These are phyloP conservation scores for Proales similis DNA, from an alignment of 1,140 invertebrate genomes.

Conservation along the genomic window DNA sequence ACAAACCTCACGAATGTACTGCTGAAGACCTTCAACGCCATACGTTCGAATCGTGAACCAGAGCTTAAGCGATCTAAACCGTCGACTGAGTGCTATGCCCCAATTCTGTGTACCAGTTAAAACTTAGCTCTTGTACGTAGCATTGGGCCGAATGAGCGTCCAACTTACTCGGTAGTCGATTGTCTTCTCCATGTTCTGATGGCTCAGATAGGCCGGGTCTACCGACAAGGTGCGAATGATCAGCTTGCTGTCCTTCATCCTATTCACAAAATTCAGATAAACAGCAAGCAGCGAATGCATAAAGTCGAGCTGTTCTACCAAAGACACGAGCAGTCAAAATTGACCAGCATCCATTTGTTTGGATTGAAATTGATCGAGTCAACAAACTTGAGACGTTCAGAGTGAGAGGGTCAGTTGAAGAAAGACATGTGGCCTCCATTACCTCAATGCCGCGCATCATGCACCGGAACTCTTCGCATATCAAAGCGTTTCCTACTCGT, in stretches of 20 bases:
- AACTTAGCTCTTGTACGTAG: not conserved
- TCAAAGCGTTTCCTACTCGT: too few relatives aligned
- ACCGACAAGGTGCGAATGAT: conserved; percentile 87
- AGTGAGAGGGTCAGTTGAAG: not conserved
- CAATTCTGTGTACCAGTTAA: conserved; percentile 61
- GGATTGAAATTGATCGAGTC: conserved; percentile 92
- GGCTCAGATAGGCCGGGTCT: conserved; percentile 94
- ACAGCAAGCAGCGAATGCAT: not conserved
- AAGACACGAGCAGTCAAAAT: conserved; percentile 76
- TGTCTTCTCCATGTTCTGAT: conserved; percentile 79
- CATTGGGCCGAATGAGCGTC: not conserved
- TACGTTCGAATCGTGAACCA: conserved; percentile 94
- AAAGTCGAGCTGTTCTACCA: conserved; percentile 32
- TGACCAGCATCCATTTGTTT: conserved; percentile 90
- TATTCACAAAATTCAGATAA: conserved; percentile 9
- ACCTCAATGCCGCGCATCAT: conserved; percentile 75
- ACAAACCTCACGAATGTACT: conserved; percentile 66
- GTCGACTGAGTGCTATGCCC: conserved; percentile 86
- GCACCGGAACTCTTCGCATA: conserved; percentile 84
- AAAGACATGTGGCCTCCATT: not conserved
- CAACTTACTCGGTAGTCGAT: conserved; percentile 73
- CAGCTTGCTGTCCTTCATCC: conserved; percentile 67
- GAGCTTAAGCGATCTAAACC: conserved; percentile 85
- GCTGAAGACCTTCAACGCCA: conserved; percentile 83
- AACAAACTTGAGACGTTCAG: conserved; percentile 43